Evolutionary conservation across 2,888 invertebrate genomes (phyloP).

Genomic region (Sympetrum striolatum): DNA sequence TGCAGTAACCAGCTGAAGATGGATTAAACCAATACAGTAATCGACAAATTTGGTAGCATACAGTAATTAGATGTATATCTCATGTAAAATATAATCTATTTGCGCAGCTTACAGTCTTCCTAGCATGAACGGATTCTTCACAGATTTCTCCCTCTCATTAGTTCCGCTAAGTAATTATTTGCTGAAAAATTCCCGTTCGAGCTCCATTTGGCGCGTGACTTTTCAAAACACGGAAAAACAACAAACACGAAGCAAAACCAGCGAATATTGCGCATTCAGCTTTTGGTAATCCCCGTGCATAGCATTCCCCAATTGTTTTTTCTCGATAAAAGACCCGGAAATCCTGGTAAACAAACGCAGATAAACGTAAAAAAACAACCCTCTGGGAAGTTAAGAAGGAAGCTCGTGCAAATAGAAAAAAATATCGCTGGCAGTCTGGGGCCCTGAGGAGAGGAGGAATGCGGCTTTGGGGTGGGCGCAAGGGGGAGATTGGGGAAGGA

Average conservation of each 20-base stretch:
- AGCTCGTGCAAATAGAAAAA: conserved; percentile 11
- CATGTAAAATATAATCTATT: too few species aligned
- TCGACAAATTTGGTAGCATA: too few species aligned
- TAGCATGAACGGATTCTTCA: too few species aligned
- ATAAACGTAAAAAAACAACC: background rate
- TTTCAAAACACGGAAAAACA: background rate
- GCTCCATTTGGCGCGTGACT: background rate
- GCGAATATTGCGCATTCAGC: background rate
- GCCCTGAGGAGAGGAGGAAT: background rate
- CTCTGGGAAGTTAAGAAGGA: background rate
- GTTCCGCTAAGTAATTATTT: background rate
- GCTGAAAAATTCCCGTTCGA: background rate
- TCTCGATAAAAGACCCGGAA: background rate
- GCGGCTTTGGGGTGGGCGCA: background rate
- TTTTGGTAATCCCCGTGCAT: background rate
- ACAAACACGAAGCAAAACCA: background rate
- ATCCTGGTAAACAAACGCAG: background rate
- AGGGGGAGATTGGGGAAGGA: background rate
- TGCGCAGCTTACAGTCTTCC: too few species aligned
- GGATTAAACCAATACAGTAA: too few species aligned
- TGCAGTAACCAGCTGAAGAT: too few species aligned
- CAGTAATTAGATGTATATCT: too few species aligned
- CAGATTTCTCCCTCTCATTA: background rate
- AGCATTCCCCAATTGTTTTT: background rate
- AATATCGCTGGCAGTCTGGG: background rate